phyloP scores from a whole-genome alignment of 2,113 vertebrate genomes.

The Eptatretus burgeri region DNA sequence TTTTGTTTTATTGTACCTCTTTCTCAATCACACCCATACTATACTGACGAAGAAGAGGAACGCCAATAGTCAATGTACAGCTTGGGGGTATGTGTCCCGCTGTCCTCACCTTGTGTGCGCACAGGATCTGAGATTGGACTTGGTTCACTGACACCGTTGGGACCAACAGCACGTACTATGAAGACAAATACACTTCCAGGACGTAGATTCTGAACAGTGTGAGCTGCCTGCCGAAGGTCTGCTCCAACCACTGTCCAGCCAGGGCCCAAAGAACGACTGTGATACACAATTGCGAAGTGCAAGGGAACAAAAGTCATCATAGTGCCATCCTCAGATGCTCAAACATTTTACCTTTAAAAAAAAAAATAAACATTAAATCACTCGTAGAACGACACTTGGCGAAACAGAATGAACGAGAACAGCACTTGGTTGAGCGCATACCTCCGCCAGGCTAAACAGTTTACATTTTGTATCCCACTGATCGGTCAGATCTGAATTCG shows the following conservation, averaged over 20 bases:
- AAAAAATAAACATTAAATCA: not conserved
- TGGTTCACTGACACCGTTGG: not conserved
- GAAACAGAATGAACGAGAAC: not conserved
- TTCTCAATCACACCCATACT: not conserved
- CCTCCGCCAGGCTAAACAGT: too few species aligned
- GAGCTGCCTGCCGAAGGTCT: not conserved
- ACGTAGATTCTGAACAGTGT: not conserved
- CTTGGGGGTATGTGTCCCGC: not conserved
- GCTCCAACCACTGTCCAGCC: slow-evolving; percentile 1
- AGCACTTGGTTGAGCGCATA: not conserved
- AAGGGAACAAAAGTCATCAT: not conserved
- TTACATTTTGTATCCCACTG: too few species aligned
- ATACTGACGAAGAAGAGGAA: not conserved
- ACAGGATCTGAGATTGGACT: slow-evolving; percentile 3
- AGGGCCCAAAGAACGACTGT: slow-evolving; percentile 3
- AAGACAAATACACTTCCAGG: slow-evolving; percentile 1
- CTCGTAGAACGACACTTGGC: not conserved
- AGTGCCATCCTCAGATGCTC: not conserved
- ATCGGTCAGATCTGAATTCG: too few species aligned
- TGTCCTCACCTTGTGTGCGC: slow-evolving; percentile 5
- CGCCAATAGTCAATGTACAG: too few species aligned
- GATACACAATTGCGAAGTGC: not conserved
- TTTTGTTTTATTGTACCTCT: not conserved
- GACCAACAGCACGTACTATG: not conserved
- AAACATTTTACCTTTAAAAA: not conserved